Evolutionary conservation across 1,140 invertebrate genomes (phyloP).

Genomic region (Zaprionus davidi): DNA sequence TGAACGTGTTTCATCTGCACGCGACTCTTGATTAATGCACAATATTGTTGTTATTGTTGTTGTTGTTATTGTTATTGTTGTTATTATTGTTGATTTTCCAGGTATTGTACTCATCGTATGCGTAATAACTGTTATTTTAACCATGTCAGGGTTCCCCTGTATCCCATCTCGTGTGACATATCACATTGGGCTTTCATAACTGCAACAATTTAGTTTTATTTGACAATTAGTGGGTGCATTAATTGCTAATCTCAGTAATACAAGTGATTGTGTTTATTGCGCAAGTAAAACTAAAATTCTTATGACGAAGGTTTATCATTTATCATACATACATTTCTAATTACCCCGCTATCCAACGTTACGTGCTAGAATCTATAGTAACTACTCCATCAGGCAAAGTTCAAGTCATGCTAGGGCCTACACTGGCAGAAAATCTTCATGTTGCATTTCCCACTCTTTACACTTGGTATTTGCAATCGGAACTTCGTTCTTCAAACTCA

Average conservation of each 20-base stretch:
- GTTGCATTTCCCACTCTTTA: not conserved
- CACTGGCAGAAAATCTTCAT: not conserved
- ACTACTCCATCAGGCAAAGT: constrained; percentile 22
- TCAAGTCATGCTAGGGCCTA: constrained; percentile 11
- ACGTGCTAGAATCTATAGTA: not conserved
- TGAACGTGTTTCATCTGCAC: constrained; percentile 6
- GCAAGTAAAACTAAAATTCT: constrained; percentile 16
- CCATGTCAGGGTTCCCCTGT: not conserved
- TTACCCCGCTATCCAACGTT: constrained; percentile 6
- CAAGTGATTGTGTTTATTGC: constrained; percentile 4
- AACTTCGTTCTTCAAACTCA: not conserved
- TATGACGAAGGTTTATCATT: constrained; percentile 14
- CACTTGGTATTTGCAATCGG: not conserved
- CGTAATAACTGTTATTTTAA: constrained; percentile 62
- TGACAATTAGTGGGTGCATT: constrained; percentile 59
- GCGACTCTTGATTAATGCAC: constrained; percentile 5
- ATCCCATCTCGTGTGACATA: constrained; percentile 53
- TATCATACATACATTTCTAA: constrained; percentile 41
- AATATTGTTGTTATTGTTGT: constrained; percentile 5
- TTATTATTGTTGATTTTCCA: constrained; percentile 5
- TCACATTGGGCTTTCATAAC: constrained; percentile 37
- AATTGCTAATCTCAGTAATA: constrained; percentile 48
- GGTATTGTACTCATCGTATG: constrained; percentile 32
- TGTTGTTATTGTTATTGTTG: not conserved
- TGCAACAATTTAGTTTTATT: constrained; percentile 48